Conservation (phyloP, 53 echinoderm and acorn worm genomes). For the Arbacia lixula region DNA sequence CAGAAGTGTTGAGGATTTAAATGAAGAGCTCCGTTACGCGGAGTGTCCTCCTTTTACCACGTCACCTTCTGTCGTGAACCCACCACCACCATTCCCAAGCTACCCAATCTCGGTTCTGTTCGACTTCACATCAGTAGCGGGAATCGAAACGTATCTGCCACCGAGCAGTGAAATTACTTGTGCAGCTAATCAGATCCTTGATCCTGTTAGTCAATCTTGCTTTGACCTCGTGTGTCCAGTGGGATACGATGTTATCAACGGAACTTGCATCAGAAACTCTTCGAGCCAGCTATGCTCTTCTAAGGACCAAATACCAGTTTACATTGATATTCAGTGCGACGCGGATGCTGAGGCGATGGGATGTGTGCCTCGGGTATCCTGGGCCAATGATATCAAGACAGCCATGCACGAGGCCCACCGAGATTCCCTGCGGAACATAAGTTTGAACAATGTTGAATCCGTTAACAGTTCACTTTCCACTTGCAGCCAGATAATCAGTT, state of each 20-base stretch:
- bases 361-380: too few species aligned
- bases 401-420: too few species aligned
- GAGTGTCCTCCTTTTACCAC: neutral
- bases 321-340: constrained; percentile 1
- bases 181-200: neutral
- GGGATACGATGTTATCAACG: neutral
- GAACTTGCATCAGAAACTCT: neutral
- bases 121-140: constrained; percentile 13
- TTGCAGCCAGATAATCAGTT: too few species aligned
- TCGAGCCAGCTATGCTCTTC: neutral
- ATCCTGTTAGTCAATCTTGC: neutral
- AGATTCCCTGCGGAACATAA: too few species aligned
- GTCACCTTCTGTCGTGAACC: neutral
- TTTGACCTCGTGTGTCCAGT: neutral
- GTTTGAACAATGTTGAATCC: too few species aligned
- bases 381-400: too few species aligned
- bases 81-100: neutral
- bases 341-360: neutral
- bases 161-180: neutral
- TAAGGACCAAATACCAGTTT: neutral
- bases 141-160: neutral
- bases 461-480: too few species aligned
- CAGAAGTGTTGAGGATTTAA: neutral
- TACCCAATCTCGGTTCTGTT: constrained; percentile 19
- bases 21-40: neutral